phyloP scores from a whole-genome alignment of 2,113 vertebrate genomes.

The Taxidea taxus region DNA sequence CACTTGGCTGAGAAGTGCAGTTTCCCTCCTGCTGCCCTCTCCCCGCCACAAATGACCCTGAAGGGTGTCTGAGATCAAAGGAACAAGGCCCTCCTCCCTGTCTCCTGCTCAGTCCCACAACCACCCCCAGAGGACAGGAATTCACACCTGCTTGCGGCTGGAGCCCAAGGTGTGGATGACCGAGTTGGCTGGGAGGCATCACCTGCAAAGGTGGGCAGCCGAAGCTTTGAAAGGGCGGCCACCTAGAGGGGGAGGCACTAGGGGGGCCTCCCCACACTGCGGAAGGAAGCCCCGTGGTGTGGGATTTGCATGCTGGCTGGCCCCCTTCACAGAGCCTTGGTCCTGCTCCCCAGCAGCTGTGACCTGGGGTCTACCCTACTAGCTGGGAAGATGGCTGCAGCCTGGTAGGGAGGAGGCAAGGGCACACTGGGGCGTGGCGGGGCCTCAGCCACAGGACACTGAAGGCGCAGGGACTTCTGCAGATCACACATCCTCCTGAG shows the following conservation, averaged over 20 bases:
- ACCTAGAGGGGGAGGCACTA: slow-evolving; percentile 39
- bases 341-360: background rate
- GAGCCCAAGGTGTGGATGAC: slow-evolving; percentile 35
- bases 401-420: background rate
- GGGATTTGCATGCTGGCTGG: slow-evolving; percentile 60
- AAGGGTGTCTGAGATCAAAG: slow-evolving; percentile 82
- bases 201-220: slow-evolving; percentile 28
- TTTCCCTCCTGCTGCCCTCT: slow-evolving; percentile 72
- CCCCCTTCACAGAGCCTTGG: background rate
- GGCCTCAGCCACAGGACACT: rapidly evolving
- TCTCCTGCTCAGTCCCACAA: slow-evolving; percentile 44
- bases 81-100: background rate
- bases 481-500: rapidly evolving
- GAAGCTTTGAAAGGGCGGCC: slow-evolving; percentile 41
- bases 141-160: slow-evolving; percentile 79
- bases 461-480: rapidly evolving
- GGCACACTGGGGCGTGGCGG: rapidly evolving
- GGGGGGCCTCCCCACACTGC: slow-evolving; percentile 67
- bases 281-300: slow-evolving; percentile 59
- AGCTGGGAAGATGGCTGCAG: background rate
- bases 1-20: slow-evolving; percentile 80
- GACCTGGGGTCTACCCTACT: background rate
- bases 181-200: slow-evolving; percentile 30
- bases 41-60: slow-evolving; percentile 76
- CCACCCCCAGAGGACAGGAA: slow-evolving; percentile 72